These are phyloP conservation scores for Sparidentex hasta DNA, from an alignment of 2,797 vertebrate genomes.

Conservation along the genomic window DNA sequence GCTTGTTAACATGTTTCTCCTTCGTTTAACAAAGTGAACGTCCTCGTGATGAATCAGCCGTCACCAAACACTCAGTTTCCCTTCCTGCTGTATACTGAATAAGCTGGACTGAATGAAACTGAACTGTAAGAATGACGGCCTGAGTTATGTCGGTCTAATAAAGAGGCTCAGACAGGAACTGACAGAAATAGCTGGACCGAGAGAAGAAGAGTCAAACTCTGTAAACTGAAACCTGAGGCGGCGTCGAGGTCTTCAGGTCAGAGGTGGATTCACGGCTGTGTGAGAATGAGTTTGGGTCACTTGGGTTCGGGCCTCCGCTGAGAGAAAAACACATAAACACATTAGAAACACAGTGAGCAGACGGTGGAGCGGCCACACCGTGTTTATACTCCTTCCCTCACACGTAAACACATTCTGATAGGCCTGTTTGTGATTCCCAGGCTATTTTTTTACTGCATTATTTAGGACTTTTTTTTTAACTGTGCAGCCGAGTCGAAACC, in stretches of 20 bases:
- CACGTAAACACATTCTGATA: conserved; percentile 17
- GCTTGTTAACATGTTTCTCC: conserved; percentile 8
- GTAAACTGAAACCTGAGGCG: conserved; percentile 14
- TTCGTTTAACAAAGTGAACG: not conserved
- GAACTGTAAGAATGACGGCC: not conserved
- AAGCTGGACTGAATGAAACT: not conserved
- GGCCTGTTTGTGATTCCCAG: conserved; percentile 18
- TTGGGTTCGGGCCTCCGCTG: not conserved
- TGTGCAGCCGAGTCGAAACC: not conserved
- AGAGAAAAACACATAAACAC: conserved; percentile 28
- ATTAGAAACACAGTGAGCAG: conserved; percentile 3
- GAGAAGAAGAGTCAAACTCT: not conserved
- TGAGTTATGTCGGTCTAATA: not conserved
- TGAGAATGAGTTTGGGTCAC: not conserved
- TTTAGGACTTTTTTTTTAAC: not conserved
- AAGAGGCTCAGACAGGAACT: not conserved
- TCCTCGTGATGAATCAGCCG: not conserved
- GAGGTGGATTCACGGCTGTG: not conserved
- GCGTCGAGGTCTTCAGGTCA: conserved; percentile 1
- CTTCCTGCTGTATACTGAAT: not conserved
- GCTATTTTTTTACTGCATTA: conserved; percentile 11
- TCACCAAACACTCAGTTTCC: not conserved
- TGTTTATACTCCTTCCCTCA: conserved; percentile 7
- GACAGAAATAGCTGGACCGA: not conserved
- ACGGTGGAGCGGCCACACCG: not conserved